Base-by-base conservation (phyloP, 2,797 vertebrate species). In the Cyprinodon diabolis region DNA sequence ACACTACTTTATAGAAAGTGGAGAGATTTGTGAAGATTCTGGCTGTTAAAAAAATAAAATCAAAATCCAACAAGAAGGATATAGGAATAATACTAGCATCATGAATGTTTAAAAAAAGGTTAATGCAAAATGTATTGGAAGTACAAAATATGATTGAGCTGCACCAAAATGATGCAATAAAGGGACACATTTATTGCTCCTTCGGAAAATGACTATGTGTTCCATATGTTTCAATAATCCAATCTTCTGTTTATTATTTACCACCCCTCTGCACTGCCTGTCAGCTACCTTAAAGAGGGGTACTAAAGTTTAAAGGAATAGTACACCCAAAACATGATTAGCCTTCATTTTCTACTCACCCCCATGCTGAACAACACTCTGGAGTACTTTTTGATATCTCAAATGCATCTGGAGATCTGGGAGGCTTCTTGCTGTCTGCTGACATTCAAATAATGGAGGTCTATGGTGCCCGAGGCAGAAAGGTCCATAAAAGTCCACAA, bases 41-140 rank as follows among this genome's bases (percentile, higher is more conserved):
- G n/a, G 58, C 40, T 35, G 21, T 69, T 30, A n/a, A 71, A 74
- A 5, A 43, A 43, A 8, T 43, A 43, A 82, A 56, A 30, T 30
- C 30, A 4, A 66, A 51, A 9, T 69, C 51, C 6, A 58, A 19
- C 4, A 4, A 19, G 47, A 60, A 3, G 65, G 6, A 49, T 66
- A 55, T 37, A 48, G 4, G 6, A 71, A 65, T 60, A 25, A 30
- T 2, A 30, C 1, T 5, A 11, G 19, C 37, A 47, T 30, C 17
- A 12, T 52, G 51, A 12, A 17, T 14, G 35, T 58, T 51, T 43
- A 5, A 43, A 3, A 1, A 43, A 11, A 47, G 0, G 0, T 2
- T 25, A 52, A 14, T 51, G 68, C 45, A 12, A 52, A 45, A 71
- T 43, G 52, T 35, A 14, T 54, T 57, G 37, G 4, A 30, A 58